Evolutionary conservation across 2,797 vertebrate genomes (phyloP), one percentile per base, ranked within the genome.

Genomic region (Fistularia tabacaria): DNA sequence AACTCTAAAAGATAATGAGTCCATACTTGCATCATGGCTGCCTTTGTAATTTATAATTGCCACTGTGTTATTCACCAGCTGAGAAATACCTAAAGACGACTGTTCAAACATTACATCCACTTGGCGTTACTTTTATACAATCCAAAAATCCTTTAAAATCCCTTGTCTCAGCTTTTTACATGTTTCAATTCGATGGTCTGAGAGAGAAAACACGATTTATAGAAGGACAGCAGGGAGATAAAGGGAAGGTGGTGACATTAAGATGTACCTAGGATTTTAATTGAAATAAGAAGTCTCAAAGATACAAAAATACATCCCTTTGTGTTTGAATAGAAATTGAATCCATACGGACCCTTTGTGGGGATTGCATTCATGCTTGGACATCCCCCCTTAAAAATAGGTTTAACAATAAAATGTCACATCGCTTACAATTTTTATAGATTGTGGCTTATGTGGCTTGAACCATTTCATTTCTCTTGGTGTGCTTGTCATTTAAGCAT

Each of bases 41-140:
- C 87, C 81, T 88, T 92, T 93, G 90, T 91, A 82, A 84, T 83
- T 84, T 92, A 83, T 94, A 94, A 94, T 92, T 93, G 91, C 89
- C 82, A 79, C 62, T 80, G 83, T 79, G 85, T 91, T 93, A 88
- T 86, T 87, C 85, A 83, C 80, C 75, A 75, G 73, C 80, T 43
- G 81, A 79, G 89, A 91, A 88, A 92, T 88, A 84, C 85, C 83
- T 90, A 71, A 76, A 10, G 25, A 25, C 25, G 25, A 25, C 25
- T 25, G 25, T 25, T 25, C 25, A 25, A 25, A 25, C 25, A 25
- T 25, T 25, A 25, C 25, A 25, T 25, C 25, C 25, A 5, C 25
- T 25, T 25, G 25, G 2, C 25, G 25, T 25, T 25, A 25, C 25
- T 25, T 25, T 25, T 3, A 25, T 25, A 25, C 25, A 25, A 25